phyloP scores from a whole-genome alignment of 2,797 vertebrate genomes.

The Rhincodon typus region DNA sequence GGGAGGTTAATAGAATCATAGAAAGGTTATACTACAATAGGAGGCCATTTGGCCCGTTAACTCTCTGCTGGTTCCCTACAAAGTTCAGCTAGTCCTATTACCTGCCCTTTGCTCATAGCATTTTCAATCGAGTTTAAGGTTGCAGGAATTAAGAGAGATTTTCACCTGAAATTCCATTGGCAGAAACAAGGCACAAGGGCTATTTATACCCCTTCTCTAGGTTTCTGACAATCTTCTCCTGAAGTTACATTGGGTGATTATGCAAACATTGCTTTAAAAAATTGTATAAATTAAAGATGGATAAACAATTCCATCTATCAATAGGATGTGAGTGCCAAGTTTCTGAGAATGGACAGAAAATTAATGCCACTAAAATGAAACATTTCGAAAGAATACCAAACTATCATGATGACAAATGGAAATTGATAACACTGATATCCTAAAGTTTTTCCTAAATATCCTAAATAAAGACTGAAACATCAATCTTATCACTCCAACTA shows the following conservation, averaged over 20 bases:
- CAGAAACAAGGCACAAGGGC: background rate
- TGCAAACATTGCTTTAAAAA: background rate
- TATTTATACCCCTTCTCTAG: background rate
- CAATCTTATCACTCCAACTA: background rate
- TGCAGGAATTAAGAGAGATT: background rate
- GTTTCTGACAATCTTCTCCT: background rate
- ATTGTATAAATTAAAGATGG: background rate
- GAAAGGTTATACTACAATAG: background rate
- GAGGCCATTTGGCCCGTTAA: background rate
- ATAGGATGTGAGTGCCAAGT: background rate
- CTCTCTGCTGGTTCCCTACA: background rate
- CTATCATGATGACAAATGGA: background rate
- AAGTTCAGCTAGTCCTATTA: background rate
- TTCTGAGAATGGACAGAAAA: background rate
- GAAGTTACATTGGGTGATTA: background rate
- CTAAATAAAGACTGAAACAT: background rate
- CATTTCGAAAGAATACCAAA: background rate
- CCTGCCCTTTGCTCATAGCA: background rate
- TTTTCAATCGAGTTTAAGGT: background rate
- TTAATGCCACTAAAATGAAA: background rate
- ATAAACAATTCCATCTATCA: background rate
- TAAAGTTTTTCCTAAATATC: background rate
- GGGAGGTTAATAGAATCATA: background rate
- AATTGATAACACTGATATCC: background rate
- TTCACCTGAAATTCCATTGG: background rate